phyloP scores from a whole-genome alignment of 2,888 invertebrate species.

The Taenaris catops region DNA sequence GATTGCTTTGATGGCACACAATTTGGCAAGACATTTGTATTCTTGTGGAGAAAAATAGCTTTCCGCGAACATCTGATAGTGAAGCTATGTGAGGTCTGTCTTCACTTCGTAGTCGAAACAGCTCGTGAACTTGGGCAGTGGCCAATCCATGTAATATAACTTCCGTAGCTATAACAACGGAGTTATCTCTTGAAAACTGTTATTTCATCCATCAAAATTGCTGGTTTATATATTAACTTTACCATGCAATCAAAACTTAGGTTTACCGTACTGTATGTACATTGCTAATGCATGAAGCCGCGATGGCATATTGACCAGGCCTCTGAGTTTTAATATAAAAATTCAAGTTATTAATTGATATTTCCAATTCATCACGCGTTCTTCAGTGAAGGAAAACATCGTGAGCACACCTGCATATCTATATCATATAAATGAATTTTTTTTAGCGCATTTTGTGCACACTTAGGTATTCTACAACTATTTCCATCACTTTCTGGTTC shows the following conservation, averaged over 20 bases:
- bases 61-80: slow-evolving; percentile 70
- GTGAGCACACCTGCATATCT: no score
- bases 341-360: no score
- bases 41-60: slow-evolving; percentile 74
- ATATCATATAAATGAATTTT: no score
- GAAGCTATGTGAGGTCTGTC: slow-evolving; percentile 50
- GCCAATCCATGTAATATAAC: slow-evolving; percentile 71
- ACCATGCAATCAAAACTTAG: neutral
- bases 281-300: no score
- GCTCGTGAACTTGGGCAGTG: slow-evolving; percentile 55
- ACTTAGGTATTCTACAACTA: no score
- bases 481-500: no score
- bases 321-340: no score
- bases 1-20: slow-evolving; percentile 75
- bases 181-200: slow-evolving; percentile 9
- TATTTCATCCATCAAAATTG: neutral
- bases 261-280: no score
- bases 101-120: slow-evolving; percentile 30
- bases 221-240: neutral
- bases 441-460: no score
- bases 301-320: no score
- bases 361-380: no score
- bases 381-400: no score
- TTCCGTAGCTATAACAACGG: slow-evolving; percentile 31
- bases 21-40: slow-evolving; percentile 79